Base-by-base conservation (phyloP, 2,113 vertebrate species). In the Myodes glareolus region DNA sequence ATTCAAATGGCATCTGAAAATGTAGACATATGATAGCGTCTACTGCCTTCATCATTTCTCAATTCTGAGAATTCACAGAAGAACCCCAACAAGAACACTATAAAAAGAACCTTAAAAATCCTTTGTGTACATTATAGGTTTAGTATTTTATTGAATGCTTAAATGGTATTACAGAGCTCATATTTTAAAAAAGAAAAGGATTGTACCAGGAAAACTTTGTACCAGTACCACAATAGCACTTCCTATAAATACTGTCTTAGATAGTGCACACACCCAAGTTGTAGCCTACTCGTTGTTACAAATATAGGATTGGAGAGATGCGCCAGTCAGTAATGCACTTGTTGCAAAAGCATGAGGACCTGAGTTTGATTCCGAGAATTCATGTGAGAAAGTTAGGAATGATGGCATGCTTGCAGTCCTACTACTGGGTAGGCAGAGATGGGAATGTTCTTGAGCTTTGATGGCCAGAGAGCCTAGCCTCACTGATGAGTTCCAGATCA, bases 51-150 rank as follows among this genome's bases (percentile, higher is more conserved):
- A 94, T 21, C 25, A 85, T 55, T 95, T 95, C 72, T 84, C 21
- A 68, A 31, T 75, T 95, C 39, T 97, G 36, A 78, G 27, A 91
- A 73, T 88, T 88, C 23, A 76, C 11, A 47, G 42, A 85, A 39
- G 65, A 84, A 50, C 12, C 19, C n/a, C 31, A 25, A 70, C 52
- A 19, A 85, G 19, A 90, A 90, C 4, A 91, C 50, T 23, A 80
- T 65, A 72, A 25, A 90, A 88, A 1, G 33, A 95, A 61, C 17
- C 17, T 47, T 73, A 92, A 90, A 31, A 17, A n/a, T 86, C 12
- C 39, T 85, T 16, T 91, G 33, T 55, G 33, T 81, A 23, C 8
- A n/a, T 17, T 90, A 45, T 87, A 82, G 84, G 50, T 5, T 39
- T 81, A 95, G 33, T 12, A 94, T 67, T 88, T 92, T 73, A 78